These are phyloP conservation scores for Lagopus leucura DNA, from an alignment of 2,113 vertebrate genomes.

Conservation along the genomic window DNA sequence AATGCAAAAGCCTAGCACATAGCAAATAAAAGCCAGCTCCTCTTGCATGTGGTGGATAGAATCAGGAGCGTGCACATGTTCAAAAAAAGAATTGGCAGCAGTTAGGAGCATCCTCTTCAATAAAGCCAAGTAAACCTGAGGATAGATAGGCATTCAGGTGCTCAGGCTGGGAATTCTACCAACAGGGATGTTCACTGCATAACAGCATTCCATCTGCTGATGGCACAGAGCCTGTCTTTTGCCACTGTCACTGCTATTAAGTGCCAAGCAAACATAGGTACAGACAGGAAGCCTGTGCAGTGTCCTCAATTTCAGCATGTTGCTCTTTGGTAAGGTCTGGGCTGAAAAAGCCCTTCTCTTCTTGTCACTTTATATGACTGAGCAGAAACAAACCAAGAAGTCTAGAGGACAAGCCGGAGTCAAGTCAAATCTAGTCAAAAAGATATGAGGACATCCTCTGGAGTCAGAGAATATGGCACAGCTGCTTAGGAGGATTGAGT, in stretches of 20 bases:
- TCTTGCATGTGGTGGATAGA: not conserved
- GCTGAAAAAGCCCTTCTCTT: not conserved
- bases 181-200: not conserved
- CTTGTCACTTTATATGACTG: not conserved
- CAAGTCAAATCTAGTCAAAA: no score
- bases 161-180: conserved; percentile 44
- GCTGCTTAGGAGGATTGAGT: not conserved
- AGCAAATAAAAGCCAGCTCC: conserved; percentile 11
- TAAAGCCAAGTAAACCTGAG: conserved; percentile 58
- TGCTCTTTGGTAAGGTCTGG: not conserved
- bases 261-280: conserved; percentile 36
- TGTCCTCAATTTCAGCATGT: not conserved
- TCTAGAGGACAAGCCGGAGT: no score
- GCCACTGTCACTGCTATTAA: not conserved
- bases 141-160: conserved; percentile 46
- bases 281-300: not conserved
- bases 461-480: not conserved
- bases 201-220: conserved; percentile 18
- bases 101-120: not conserved
- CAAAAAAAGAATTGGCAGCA: conserved; percentile 30
- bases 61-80: conserved; percentile 41
- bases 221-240: conserved; percentile 45
- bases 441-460: not conserved
- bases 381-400: not conserved
- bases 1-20: not conserved